Percentiles rank a stretch among this genome's conserved stretches.
Evolutionary conservation across 2,113 vertebrate genomes (phyloP).

Genomic region (Corydoras sp.): DNA sequence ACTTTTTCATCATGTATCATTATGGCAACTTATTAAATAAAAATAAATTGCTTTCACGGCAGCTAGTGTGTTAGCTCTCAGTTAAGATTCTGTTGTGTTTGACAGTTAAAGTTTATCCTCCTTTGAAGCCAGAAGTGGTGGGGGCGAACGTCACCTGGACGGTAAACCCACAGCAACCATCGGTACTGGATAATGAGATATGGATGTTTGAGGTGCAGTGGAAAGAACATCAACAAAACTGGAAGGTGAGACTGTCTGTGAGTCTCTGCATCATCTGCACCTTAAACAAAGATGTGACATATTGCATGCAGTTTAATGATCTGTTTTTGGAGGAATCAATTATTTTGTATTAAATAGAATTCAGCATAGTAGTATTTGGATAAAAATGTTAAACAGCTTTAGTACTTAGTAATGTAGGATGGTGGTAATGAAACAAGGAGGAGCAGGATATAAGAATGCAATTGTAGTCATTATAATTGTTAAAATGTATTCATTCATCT

Average conservation of each 20-base stretch:
- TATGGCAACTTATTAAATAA: background rate
- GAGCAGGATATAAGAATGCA: no score
- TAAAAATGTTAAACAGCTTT: no score
- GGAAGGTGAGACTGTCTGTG: constrained; percentile 12
- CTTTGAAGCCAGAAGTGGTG: background rate
- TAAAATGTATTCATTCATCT: background rate
- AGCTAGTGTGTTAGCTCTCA: background rate
- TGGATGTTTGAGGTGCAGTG: constrained; percentile 6
- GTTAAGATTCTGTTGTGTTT: background rate
- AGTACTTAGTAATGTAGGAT: no score
- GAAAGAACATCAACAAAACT: background rate
- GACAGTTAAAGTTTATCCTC: constrained; percentile 22
- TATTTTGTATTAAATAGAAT: no score
- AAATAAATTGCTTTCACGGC: background rate
- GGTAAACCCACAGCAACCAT: background rate
- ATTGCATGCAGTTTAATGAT: no score
- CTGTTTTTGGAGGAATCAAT: no score
- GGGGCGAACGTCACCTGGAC: constrained; percentile 10
- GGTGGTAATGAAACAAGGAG: no score
- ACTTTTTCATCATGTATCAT: background rate
- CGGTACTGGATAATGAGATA: rapidly evolving
- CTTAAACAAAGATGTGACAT: no score
- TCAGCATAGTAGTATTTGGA: no score
- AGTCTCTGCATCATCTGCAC: no score
- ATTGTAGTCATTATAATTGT: no score